Conservation (phyloP, 1,140 invertebrate genomes). For the Doryteuthis pealeii region DNA sequence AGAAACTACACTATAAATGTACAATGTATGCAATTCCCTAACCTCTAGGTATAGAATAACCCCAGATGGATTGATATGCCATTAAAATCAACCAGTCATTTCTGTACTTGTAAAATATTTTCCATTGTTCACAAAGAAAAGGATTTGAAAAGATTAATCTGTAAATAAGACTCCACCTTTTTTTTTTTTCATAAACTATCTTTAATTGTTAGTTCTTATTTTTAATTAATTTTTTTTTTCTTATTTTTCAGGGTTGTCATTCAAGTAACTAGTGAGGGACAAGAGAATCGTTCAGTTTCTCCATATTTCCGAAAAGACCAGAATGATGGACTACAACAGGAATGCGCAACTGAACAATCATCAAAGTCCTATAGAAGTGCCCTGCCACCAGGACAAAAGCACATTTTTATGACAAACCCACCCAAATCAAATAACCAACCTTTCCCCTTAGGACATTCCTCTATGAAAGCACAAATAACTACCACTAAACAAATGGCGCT, state of each 20-base stretch:
- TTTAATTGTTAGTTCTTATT: too few relatives aligned
- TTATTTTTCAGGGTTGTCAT: background rate
- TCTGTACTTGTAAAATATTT: too few relatives aligned
- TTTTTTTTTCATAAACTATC: too few relatives aligned
- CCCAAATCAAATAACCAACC: background rate
- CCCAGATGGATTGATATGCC: too few relatives aligned
- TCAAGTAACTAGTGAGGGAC: background rate
- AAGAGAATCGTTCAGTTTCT: background rate
- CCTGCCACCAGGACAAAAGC: background rate
- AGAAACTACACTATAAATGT: too few relatives aligned
- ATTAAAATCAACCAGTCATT: too few relatives aligned
- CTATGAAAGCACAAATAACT: background rate
- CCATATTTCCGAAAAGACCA: slow-evolving; percentile 6
- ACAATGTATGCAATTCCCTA: too few relatives aligned
- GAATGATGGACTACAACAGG: background rate
- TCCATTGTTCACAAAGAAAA: too few relatives aligned
- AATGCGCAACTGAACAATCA: background rate
- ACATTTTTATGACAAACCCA: slow-evolving; percentile 1
- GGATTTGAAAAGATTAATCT: too few relatives aligned
- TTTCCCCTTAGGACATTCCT: background rate
- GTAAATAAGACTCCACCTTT: too few relatives aligned
- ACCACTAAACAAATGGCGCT: background rate
- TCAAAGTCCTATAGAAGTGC: background rate
- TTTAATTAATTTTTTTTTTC: background rate
- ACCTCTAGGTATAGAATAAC: too few relatives aligned